Evolutionary conservation across 2,797 vertebrate species (phyloP).

Genomic region (Phoxinus dragarum): DNA sequence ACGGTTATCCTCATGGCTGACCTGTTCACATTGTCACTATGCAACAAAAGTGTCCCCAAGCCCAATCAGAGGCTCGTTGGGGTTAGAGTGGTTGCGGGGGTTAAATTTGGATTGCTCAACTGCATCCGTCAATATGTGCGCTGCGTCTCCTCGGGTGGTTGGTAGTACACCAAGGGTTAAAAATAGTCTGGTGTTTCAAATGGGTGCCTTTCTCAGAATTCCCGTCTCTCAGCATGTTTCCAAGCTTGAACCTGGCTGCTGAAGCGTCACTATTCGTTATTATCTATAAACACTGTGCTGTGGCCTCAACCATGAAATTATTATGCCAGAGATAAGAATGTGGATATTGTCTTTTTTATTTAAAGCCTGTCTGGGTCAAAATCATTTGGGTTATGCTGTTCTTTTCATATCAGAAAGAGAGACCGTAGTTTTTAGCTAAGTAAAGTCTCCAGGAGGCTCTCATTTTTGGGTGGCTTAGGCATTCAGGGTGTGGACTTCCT

Average conservation of each 20-base stretch:
- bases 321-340: conserved; percentile 35
- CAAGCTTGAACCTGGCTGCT: conserved; percentile 7
- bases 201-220: conserved; percentile 34
- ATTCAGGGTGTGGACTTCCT: conserved; percentile 38
- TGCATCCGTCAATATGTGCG: conserved; percentile 27
- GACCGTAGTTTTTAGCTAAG: neutral
- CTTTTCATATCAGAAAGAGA: conserved; percentile 12
- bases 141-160: conserved; percentile 52
- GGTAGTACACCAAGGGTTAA: conserved; percentile 42
- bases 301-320: conserved; percentile 40
- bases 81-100: neutral
- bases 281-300: conserved; percentile 26
- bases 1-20: conserved; percentile 38
- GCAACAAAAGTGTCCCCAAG: conserved; percentile 36
- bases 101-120: conserved; percentile 20
- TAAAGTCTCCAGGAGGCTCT: neutral
- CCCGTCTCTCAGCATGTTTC: conserved; percentile 4
- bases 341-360: conserved; percentile 35
- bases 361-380: conserved; percentile 23
- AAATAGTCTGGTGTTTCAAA: conserved; percentile 36
- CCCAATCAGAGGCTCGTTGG: neutral
- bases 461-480: conserved; percentile 25
- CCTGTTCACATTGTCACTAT: conserved; percentile 36
- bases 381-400: conserved; percentile 27
- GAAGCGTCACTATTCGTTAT: conserved; percentile 16